Evolutionary conservation across 2,888 invertebrate species (phyloP), one percentile per base, ranked within the genome.

Genomic region (Brachyopa scutellaris): DNA sequence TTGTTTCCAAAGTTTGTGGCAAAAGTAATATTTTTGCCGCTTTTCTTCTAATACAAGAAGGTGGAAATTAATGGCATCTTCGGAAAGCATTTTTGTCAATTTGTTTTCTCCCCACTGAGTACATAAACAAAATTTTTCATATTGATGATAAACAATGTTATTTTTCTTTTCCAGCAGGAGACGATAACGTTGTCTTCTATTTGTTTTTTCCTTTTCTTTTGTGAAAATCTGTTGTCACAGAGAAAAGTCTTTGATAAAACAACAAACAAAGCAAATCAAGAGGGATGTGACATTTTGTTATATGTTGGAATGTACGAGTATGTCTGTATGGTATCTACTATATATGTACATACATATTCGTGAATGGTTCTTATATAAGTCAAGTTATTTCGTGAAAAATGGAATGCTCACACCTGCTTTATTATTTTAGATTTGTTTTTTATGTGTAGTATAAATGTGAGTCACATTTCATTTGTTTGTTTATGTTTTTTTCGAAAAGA

Each of bases 51-150:
- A 82, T 82, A 51, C 59, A 49, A 76, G 49, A 69, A 73, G 76
- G 70, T 76, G 76, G 45, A 82, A 76, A 82, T 76, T 70, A 76
- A 82, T 76, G 76, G 76, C 51, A 53, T 76, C 53, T 74, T 82
- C 55, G 64, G 69, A 66, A 82, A 82, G 59, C 62, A 66, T 80
- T 80, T 74, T 74, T 57, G 74, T 82, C 80, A 70, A 76, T 76
- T 82, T 82, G 76, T 82, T 82, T 74, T 62, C 62, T 26, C 45
- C 62, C 62, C 53, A 53, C 51, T 51, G 57, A 45, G 53, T 72
- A 73, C 59, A 82, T 82, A 82, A 82, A 82, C 76, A 76, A 76
- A 82, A 82, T 70, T 70, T 59, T 53, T 82, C 70, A 69, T 70
- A 66, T 62, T 59, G 80, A 64, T 61, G 51, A 78, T 72, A 78